A percentile compares a stretch with the other conserved stretches of the same genome.
phyloP scores from a whole-genome alignment of 2,113 vertebrate species.

The Petromus typicus region DNA sequence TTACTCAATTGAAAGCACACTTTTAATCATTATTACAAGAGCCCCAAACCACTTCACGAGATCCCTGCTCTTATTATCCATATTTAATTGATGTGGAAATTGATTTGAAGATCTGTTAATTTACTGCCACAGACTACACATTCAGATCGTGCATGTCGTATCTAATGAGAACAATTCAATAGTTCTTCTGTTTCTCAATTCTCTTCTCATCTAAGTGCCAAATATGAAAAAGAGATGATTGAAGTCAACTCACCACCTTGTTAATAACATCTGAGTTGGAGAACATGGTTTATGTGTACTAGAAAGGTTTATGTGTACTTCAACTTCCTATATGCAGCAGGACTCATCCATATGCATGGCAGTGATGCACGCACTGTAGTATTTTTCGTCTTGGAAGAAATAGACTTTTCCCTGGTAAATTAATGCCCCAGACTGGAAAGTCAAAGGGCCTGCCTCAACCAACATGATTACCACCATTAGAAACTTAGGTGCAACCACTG shows the following conservation, averaged over 20 bases:
- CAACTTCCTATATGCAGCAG: background rate
- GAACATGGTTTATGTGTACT: background rate
- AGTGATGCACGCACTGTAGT: background rate
- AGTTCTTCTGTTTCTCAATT: background rate
- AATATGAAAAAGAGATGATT: background rate
- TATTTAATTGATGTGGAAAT: constrained; percentile 68
- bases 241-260: background rate
- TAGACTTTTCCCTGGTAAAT: background rate
- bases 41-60: background rate
- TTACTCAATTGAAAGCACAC: background rate
- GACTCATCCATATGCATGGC: background rate
- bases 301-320: background rate
- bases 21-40: constrained; percentile 47
- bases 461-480: background rate
- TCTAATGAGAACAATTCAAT: background rate
- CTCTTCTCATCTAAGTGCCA: background rate
- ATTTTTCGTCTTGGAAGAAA: background rate
- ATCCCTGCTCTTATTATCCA: constrained; percentile 21
- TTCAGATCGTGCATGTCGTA: background rate
- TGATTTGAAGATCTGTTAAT: constrained; percentile 52
- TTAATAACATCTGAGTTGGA: background rate
- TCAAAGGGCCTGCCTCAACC: background rate
- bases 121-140: background rate
- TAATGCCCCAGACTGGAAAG: background rate
- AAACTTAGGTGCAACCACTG: background rate